Percentiles rank a stretch among this genome's conserved stretches.
These are phyloP conservation scores for Mastomys natalensis DNA, from an alignment of 2,113 vertebrate species.

Conservation along the genomic window DNA sequence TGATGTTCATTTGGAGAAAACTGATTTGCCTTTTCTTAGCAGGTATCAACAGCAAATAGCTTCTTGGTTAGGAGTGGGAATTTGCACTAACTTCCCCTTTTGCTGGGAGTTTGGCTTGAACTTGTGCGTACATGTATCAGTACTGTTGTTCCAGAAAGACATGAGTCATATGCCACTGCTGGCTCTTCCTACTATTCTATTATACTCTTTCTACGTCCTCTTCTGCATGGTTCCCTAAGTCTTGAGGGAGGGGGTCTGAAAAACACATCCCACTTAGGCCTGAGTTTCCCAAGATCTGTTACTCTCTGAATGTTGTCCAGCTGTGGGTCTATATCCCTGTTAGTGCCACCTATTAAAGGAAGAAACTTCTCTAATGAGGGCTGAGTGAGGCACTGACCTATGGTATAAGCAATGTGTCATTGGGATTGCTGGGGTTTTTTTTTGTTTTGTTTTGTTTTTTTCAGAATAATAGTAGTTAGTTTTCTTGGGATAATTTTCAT, in stretches of 20 bases:
- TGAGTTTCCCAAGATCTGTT: background rate
- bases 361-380: background rate
- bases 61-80: background rate
- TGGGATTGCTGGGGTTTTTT: background rate
- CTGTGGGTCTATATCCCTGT: background rate
- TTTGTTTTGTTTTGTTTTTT: too few relatives aligned
- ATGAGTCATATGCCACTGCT: background rate
- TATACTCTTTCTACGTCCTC: background rate
- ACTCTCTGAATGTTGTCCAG: background rate
- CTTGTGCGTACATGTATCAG: background rate
- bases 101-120: background rate
- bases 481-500: background rate
- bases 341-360: background rate
- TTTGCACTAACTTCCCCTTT: background rate
- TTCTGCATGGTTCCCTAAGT: background rate
- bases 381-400: background rate
- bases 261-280: background rate
- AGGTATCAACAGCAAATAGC: background rate
- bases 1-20: background rate
- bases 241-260: background rate
- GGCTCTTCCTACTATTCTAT: background rate
- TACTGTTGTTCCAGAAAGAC: background rate
- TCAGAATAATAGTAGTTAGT: background rate
- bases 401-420: background rate
- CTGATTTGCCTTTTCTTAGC: background rate